Conservation (phyloP, 1,140 invertebrate species). For the Aporrectodea caliginosa region DNA sequence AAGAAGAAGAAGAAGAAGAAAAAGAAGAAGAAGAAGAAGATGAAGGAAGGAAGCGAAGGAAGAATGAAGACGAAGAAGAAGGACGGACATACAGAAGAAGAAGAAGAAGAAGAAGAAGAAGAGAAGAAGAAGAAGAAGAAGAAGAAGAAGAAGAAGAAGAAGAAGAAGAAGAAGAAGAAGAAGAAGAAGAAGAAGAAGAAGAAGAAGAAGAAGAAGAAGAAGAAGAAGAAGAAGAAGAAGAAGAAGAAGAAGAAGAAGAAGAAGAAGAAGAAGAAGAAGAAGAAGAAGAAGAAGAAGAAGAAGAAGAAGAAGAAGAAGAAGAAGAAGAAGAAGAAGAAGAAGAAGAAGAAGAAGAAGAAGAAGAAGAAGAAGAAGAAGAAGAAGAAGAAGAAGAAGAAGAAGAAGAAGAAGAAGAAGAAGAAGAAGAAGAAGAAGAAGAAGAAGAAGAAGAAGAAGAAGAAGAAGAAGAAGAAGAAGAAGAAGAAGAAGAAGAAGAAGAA, state of each 20-base stretch:
- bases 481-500: too few species aligned
- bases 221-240: slow-evolving; percentile 34
- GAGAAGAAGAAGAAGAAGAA: slow-evolving; percentile 36
- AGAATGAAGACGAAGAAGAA: slow-evolving; percentile 22
- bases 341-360: slow-evolving; percentile 34
- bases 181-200: slow-evolving; percentile 35
- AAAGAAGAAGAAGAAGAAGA: slow-evolving; percentile 24
- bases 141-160: slow-evolving; percentile 29
- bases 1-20: slow-evolving; percentile 15
- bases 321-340: slow-evolving; percentile 22
- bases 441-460: too few species aligned
- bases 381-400: too few species aligned
- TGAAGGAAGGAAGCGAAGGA: too few species aligned
- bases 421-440: too few species aligned
- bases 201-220: slow-evolving; percentile 34
- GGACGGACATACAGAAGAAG: too few species aligned
- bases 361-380: slow-evolving; percentile 33
- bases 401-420: too few species aligned
- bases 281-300: slow-evolving; percentile 25
- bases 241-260: slow-evolving; percentile 33
- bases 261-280: slow-evolving; percentile 29
- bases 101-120: slow-evolving; percentile 28
- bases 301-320: slow-evolving; percentile 15
- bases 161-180: slow-evolving; percentile 38
- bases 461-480: too few species aligned